Conservation (phyloP, 2,888 invertebrate genomes). For the Caenorhabditis panamensis region DNA sequence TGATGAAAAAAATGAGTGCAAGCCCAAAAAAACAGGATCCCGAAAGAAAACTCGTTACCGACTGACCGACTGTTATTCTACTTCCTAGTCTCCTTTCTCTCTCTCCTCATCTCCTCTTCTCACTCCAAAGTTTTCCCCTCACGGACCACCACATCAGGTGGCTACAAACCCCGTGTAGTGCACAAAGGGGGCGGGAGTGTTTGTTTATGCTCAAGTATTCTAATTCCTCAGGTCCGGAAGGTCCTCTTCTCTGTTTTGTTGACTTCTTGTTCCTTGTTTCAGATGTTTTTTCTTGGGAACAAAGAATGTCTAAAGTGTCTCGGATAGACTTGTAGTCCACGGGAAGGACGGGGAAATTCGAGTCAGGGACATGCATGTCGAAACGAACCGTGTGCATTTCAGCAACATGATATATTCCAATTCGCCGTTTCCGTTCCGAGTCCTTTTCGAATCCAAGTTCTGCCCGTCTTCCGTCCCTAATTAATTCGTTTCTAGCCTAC, state of each 20-base stretch:
- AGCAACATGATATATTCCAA: slow-evolving; percentile 10
- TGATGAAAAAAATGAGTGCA: no score
- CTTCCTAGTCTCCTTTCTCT: not conserved
- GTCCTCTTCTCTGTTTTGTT: not conserved
- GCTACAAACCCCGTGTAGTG: slow-evolving; percentile 30
- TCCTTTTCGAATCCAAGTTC: not conserved
- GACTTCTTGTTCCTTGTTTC: not conserved
- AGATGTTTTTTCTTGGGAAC: not conserved
- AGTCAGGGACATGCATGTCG: slow-evolving; percentile 27
- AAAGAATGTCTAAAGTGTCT: not conserved
- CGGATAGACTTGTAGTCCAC: slow-evolving; percentile 1
- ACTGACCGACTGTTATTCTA: not conserved
- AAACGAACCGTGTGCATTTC: slow-evolving; percentile 38
- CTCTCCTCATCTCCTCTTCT: not conserved
- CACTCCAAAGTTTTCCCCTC: not conserved
- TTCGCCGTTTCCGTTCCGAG: slow-evolving; percentile 28
- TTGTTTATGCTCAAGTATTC: slow-evolving; percentile 34
- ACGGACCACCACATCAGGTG: slow-evolving; percentile 25
- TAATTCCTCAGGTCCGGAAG: slow-evolving; percentile 19
- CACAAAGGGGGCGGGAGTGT: slow-evolving; percentile 25
- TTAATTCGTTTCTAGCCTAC: slow-evolving; percentile 39
- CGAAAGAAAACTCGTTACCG: not conserved
- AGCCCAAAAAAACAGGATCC: not conserved
- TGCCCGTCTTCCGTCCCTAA: not conserved
- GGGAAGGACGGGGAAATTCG: no score